Evolutionary conservation across 2,888 invertebrate genomes (phyloP), one percentile per base, ranked within the genome.

Genomic region (Orthonychiurus folsomi): DNA sequence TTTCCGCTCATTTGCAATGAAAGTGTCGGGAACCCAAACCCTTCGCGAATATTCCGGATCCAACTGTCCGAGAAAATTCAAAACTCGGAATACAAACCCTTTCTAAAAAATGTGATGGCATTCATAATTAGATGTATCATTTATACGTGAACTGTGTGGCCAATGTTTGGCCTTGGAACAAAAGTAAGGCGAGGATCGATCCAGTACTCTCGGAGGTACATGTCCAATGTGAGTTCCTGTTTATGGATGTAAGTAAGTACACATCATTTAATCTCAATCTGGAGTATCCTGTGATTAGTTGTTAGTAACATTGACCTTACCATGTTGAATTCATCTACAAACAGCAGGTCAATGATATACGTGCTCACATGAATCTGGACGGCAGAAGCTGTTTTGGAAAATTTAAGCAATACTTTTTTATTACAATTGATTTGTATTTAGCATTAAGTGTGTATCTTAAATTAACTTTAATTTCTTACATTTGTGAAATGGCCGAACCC

Each of bases 11-110:
- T 59, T 59, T 2, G 50, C 59, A 25, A 59, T 37, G 25, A 59
- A 59, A 12, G 59, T 59, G 59, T 59, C 59, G n/a, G 59, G 59
- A 48, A 50, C 50, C 59, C 59, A 59, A n/a, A 59, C 47, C 20
- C 12, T 28, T 25, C 50, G 47, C 2, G 59, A 59, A 37, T 59
- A 37, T 59, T 59, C 59, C 2, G 59, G 59, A 20, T 59, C 59
- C 28, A 59, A 47, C 59, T 59, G 21, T n/a, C 15, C n/a, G n/a
- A n/a, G n/a, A n/a, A n/a, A 55, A 55, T 23, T 5, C 5, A 55
- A n/a, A n/a, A 52, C n/a, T 12, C 3, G 5, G n/a, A 21, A 47
- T 12, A 47, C 15, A 15, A 12, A 47, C 12, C 15, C 48, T 47
- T 47, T 12, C 48, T 12, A 47, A 47, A 47, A 47, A 47, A 47